phyloP scores from a whole-genome alignment of 2,797 vertebrate species.

The Pantherophis vulpinus region DNA sequence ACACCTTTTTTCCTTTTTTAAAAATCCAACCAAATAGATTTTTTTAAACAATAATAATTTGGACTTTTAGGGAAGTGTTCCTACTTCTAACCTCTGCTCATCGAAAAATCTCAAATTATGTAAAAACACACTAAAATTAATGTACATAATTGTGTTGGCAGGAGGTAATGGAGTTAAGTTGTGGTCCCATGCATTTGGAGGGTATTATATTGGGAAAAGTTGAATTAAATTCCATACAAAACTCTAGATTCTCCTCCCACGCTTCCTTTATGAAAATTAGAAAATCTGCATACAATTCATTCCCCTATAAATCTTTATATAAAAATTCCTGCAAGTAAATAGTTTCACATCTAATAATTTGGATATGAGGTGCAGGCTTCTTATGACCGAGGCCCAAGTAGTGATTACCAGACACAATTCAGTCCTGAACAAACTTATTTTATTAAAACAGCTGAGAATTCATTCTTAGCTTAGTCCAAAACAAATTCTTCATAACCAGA shows the following conservation, averaged over 20 bases:
- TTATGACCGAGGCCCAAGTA: too few relatives aligned
- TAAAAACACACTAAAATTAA: neutral
- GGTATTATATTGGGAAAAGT: neutral
- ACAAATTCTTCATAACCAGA: too few relatives aligned
- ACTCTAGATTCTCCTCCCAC: neutral
- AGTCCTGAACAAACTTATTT: too few relatives aligned
- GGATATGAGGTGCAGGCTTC: neutral
- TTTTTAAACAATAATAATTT: neutral
- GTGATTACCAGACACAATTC: too few relatives aligned
- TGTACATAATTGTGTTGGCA: neutral
- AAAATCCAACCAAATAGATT: neutral
- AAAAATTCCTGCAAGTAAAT: neutral
- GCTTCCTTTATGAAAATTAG: neutral
- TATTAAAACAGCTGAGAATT: too few relatives aligned
- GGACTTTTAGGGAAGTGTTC: neutral
- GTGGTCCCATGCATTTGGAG: neutral
- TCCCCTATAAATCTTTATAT: neutral
- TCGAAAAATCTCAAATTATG: neutral
- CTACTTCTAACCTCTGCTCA: neutral
- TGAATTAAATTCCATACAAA: neutral
- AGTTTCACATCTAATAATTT: neutral
- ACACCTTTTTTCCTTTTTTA: neutral
- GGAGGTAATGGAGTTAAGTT: neutral
- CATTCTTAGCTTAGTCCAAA: too few relatives aligned
- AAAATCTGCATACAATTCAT: neutral